Evolutionary conservation across 2,797 vertebrate genomes (phyloP), one percentile per base, ranked within the genome.

Genomic region (Falco novaeseelandiae): DNA sequence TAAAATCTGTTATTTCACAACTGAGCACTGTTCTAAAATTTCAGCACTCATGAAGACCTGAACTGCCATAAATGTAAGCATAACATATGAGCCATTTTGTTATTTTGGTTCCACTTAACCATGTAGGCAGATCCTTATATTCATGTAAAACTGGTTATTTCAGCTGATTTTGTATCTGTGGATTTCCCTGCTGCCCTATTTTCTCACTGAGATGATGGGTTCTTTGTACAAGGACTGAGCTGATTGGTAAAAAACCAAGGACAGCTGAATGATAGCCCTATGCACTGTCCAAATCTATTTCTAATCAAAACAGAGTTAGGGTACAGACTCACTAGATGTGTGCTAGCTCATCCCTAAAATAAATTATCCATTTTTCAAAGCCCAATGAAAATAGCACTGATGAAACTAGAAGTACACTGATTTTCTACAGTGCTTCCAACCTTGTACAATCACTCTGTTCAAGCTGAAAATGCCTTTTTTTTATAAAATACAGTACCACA

Each of bases 21-120:
- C 23, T 49, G 74, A 59, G 36, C 29, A 22, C 44, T 92, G 32
- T 90, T 94, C 90, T 80, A 80, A 94, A 94, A 92, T 89, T 67
- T 51, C 2, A 95, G 59, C 52, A 61, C 34, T 89, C 6, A 1
- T n/a, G 42, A 87, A 95, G 66, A 86, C 62, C 57, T 85, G 73
- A 90, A n/a, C 90, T 87, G 32, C 74, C 49, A 20, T 65, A 87
- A 82, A 85, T 38, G 14, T 38, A 83, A 79, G 83, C 63, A 52
- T 54, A 82, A 82, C 42, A 77, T 49, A 44, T 38, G 22, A 90
- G 17, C 67, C 63, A 71, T 96, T 94, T 91, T 67, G 62, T 91
- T 93, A 94, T 96, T 95, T 96, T 91, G 32, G 59, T 87, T 95
- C 83, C 86, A 92, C 83, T 97, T 90, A 67, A 63, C 77, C 65